Evolutionary conservation across 2,888 invertebrate genomes (phyloP).

Genomic region (Helobdella robusta): DNA sequence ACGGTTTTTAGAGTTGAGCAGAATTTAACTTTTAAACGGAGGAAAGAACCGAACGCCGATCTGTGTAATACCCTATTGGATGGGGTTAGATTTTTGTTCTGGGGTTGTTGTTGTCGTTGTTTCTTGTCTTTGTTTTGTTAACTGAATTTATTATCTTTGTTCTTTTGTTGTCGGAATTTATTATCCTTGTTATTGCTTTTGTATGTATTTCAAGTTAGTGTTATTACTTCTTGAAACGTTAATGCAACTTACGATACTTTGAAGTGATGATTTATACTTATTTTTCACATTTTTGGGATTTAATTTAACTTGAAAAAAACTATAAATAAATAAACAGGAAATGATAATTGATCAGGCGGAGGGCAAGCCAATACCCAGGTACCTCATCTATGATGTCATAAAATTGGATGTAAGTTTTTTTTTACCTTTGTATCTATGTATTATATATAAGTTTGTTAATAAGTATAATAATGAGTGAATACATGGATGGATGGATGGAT

Average conservation of each 20-base stretch:
- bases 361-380: constrained; percentile 66
- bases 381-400: constrained; percentile 87
- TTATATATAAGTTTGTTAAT: too few species aligned
- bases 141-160: too few species aligned
- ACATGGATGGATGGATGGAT: too few species aligned
- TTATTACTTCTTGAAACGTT: too few species aligned
- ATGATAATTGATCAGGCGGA: constrained; percentile 82
- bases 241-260: too few species aligned
- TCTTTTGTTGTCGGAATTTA: too few species aligned
- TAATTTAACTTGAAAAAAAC: background rate
- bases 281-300: background rate
- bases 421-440: background rate
- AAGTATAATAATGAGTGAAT: too few species aligned
- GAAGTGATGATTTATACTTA: too few species aligned
- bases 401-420: constrained; percentile 58
- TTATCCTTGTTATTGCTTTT: too few species aligned
- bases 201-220: too few species aligned
- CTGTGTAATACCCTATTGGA: constrained; percentile 75
- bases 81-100: constrained; percentile 61
- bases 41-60: constrained; percentile 63
- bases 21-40: constrained; percentile 68
- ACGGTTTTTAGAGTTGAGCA: constrained; percentile 69
- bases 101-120: too few species aligned
- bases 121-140: too few species aligned
- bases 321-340: constrained; percentile 60